Conservation (phyloP, 2,888 invertebrate genomes). For the Tetragonula carbonaria region DNA sequence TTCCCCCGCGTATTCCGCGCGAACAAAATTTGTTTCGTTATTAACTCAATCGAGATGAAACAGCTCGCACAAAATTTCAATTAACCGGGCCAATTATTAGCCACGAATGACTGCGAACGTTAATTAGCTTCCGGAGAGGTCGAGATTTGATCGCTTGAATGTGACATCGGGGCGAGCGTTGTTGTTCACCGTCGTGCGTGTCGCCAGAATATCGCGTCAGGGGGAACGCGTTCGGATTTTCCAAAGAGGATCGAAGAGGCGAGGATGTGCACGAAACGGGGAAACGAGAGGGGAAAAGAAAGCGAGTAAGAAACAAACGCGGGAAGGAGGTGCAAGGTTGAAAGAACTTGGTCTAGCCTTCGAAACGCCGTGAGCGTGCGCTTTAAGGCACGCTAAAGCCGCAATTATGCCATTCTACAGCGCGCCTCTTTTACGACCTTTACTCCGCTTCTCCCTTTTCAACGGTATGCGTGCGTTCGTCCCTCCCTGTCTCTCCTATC, state of each 20-base stretch:
- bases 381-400: constrained; percentile 64
- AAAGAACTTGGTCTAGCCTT: constrained; percentile 40
- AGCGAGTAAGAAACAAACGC: background rate
- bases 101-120: background rate
- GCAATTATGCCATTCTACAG: constrained; percentile 64
- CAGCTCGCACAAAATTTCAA: background rate
- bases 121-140: background rate
- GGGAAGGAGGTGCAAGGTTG: constrained; percentile 4
- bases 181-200: constrained; percentile 20
- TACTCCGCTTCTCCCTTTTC: constrained; percentile 42
- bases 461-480: background rate
- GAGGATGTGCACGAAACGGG: no score
- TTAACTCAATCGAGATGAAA: background rate
- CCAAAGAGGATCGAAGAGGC: constrained; percentile 20
- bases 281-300: background rate
- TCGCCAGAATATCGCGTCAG: background rate
- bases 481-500: background rate
- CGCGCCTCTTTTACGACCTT: constrained; percentile 62
- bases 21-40: background rate
- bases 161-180: constrained; percentile 16
- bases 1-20: no score
- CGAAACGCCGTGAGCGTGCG: constrained; percentile 45
- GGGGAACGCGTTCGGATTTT: constrained; percentile 13
- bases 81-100: background rate
- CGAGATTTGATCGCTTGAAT: background rate